Base-by-base conservation (phyloP, 2,797 vertebrate genomes). In the Triplophysa bombifrons region DNA sequence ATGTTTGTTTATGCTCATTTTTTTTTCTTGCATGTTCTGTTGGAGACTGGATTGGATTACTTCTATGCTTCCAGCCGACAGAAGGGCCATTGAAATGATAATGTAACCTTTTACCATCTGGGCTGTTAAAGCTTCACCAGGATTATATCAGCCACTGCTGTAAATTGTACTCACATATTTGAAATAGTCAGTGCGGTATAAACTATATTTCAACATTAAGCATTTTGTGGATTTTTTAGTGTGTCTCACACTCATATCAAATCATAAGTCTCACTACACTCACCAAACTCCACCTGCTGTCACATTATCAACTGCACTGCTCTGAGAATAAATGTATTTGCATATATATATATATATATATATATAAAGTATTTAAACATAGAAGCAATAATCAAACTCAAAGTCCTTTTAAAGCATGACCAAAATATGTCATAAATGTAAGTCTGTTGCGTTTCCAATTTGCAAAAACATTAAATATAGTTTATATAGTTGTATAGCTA, bases 31-130 rank as follows among this genome's bases (percentile, higher is more conserved):
- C 60, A 71, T 50, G 64, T 80, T 80, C n/a, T 41, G 76, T 76
- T 65, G 67, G 72, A 46, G 38, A 41, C 9, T 2, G 38, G 38
- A 41, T 41, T 41, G 1, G 7, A 41, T 41, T 41, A 41, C 38
- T 41, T 3, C 38, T 41, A 83, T 83, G 69, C 48, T 50, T 20
- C 41, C 64, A 80, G 80, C 58, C 69, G 73, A 71, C 38, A 72
- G 73, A 70, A 76, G 68, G 74, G 64, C 82, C 56, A 83, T 85
- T 88, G 85, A 88, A 86, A 87, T 88, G 86, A 82, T 86, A 87
- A 87, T 85, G 86, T 84, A 84, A 88, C 87, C 87, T 88, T 88
- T 78, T 75, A 68, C 82, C 80, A 83, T 83, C 85, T 86, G 85
- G 81, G 83, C 70, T 65, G 81, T 68, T 77, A 68, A 77, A 77